These are phyloP conservation scores for Dolomedes plantarius DNA, from an alignment of 2,888 invertebrate species.

Conservation along the genomic window DNA sequence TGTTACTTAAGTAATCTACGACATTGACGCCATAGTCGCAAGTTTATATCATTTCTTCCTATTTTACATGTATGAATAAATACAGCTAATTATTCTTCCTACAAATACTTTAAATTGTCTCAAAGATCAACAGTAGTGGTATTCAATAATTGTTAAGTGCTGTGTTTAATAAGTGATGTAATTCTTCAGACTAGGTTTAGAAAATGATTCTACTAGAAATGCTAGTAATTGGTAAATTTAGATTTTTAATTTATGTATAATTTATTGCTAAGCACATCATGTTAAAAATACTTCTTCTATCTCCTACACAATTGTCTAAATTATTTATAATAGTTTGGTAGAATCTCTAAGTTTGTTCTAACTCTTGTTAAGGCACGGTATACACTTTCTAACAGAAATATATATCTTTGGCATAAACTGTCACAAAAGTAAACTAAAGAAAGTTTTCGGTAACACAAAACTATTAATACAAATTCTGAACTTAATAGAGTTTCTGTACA, in stretches of 20 bases:
- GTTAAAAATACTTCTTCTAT: neutral
- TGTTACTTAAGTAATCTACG: neutral
- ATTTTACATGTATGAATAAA: neutral
- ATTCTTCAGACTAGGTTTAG: neutral
- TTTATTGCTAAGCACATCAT: neutral
- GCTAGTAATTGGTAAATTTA: neutral
- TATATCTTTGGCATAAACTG: neutral
- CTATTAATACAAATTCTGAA: too few relatives aligned
- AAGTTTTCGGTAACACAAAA: too few relatives aligned
- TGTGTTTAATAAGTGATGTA: conserved; percentile 3
- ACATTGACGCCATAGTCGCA: conserved; percentile 14
- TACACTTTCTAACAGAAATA: neutral
- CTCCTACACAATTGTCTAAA: neutral
- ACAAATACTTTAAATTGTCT: neutral
- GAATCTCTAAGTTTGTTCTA: neutral
- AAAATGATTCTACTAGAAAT: neutral
- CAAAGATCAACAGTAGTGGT: neutral
- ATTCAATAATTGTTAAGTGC: neutral
- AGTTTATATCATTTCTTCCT: neutral
- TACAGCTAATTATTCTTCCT: neutral
- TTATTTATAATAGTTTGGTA: neutral
- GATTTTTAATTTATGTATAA: neutral
- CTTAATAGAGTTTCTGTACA: too few relatives aligned
- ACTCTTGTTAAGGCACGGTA: neutral
- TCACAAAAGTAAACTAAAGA: too few relatives aligned